Percentiles rank a stretch among this genome's conserved stretches.
Conservation (phyloP, 2,113 vertebrate species). For the Cheirogaleus medius region DNA sequence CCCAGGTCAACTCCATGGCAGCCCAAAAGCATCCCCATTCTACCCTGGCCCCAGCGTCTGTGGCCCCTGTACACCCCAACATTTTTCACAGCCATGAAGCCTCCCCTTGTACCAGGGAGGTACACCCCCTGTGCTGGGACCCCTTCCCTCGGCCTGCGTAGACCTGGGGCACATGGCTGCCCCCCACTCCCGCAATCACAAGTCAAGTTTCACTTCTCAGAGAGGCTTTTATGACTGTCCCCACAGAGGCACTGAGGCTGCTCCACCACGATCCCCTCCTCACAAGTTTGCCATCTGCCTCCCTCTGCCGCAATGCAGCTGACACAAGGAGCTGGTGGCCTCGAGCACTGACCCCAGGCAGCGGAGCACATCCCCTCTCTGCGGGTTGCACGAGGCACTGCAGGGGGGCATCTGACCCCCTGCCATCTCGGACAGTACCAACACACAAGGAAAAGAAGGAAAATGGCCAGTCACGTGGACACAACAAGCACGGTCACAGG, state of each 20-base stretch:
- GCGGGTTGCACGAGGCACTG: rapidly evolving
- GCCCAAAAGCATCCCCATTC: background rate
- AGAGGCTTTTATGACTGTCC: background rate
- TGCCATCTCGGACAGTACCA: background rate
- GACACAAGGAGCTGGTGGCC: background rate
- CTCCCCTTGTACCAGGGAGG: background rate
- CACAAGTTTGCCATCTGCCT: background rate
- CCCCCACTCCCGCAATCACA: background rate
- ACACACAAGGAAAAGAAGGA: background rate
- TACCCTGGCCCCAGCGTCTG: rapidly evolving
- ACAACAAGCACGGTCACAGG: background rate
- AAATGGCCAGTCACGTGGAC: background rate
- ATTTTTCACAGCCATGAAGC: background rate
- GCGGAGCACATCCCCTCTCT: rapidly evolving
- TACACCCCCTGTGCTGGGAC: rapidly evolving
- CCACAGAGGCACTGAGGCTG: rapidly evolving
- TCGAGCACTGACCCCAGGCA: background rate
- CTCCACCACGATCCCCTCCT: rapidly evolving
- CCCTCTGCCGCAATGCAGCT: background rate
- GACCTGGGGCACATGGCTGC: too few species aligned
- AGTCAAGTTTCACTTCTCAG: background rate
- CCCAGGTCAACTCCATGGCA: too few species aligned
- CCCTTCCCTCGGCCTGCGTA: too few species aligned
- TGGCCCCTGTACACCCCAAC: rapidly evolving
- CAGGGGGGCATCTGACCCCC: rapidly evolving